These are phyloP conservation scores for Mya arenaria DNA, from an alignment of 1,140 invertebrate species.

Conservation along the genomic window DNA sequence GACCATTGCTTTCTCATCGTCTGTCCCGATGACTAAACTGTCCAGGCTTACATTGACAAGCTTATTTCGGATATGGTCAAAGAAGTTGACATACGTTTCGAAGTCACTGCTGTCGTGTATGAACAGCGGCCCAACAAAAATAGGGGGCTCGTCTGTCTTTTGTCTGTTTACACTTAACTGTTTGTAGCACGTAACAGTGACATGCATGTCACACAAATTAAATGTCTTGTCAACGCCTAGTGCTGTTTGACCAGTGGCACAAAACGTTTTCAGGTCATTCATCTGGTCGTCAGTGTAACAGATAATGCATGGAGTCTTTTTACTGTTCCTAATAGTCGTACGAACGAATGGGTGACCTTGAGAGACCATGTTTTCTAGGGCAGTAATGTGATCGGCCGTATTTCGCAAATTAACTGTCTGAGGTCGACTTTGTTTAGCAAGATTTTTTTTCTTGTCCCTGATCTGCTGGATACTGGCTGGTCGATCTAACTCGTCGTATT, in stretches of 20 bases:
- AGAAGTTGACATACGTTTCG: constrained; percentile 42
- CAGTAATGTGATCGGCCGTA: no score
- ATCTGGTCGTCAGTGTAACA: constrained; percentile 4
- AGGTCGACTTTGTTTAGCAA: no score
- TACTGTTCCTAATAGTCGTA: no score
- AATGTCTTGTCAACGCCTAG: constrained; percentile 36
- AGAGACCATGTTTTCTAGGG: no score
- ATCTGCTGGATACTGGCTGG: no score
- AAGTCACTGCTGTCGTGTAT: constrained; percentile 53
- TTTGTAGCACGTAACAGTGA: constrained; percentile 34
- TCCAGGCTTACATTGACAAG: background rate
- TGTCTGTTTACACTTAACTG: background rate
- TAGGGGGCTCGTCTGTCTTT: background rate
- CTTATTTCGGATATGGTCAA: constrained; percentile 17
- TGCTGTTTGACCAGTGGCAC: constrained; percentile 4
- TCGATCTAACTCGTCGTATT: no score
- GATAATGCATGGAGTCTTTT: background rate
- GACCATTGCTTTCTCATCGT: constrained; percentile 46
- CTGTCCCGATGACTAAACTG: constrained; percentile 39
- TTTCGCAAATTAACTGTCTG: no score
- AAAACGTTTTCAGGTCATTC: background rate
- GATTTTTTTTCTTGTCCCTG: no score
- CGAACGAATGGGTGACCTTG: no score
- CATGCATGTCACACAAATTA: constrained; percentile 48
- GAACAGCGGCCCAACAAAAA: constrained; percentile 17